A percentile compares a stretch with the other conserved stretches of the same genome.
phyloP scores from a whole-genome alignment of 1,140 invertebrate genomes.

The Oncopeltus fasciatus region DNA sequence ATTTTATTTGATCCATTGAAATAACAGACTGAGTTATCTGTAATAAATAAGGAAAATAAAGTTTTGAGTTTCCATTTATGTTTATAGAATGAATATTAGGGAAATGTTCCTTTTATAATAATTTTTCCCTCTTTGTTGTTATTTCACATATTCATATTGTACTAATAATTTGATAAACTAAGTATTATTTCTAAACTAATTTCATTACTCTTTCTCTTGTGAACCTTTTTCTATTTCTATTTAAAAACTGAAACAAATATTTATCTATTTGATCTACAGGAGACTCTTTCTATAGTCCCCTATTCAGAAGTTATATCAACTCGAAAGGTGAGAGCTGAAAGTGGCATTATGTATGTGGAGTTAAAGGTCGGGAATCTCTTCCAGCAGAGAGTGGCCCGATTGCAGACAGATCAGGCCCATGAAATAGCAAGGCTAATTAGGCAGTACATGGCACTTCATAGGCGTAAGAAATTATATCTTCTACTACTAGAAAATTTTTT shows the following conservation, averaged over 20 bases:
- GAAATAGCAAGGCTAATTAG: slow-evolving; percentile 87
- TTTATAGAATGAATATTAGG: no score
- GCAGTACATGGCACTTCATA: slow-evolving; percentile 83
- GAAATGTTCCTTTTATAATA: no score
- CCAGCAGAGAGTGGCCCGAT: slow-evolving; percentile 84
- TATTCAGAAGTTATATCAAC: slow-evolving; percentile 93
- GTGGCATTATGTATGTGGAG: slow-evolving; percentile 84
- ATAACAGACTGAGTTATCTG: no score
- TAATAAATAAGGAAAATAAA: no score
- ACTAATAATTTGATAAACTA: no score
- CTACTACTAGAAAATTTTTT: no score
- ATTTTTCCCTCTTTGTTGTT: no score
- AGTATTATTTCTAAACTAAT: no score
- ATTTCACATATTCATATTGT: no score
- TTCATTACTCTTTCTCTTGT: neutral
- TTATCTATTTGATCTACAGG: slow-evolving; percentile 40
- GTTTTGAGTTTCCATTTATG: no score
- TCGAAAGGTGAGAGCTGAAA: slow-evolving; percentile 78
- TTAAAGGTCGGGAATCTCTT: slow-evolving; percentile 94
- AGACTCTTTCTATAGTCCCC: slow-evolving; percentile 78
- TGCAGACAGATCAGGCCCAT: slow-evolving; percentile 93
- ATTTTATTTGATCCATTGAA: no score
- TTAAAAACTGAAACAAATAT: neutral
- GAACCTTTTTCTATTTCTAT: neutral
- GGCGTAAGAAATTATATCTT: no score